These are phyloP conservation scores for Epiblema foenella DNA, from an alignment of 2,888 invertebrate genomes.

Conservation along the genomic window DNA sequence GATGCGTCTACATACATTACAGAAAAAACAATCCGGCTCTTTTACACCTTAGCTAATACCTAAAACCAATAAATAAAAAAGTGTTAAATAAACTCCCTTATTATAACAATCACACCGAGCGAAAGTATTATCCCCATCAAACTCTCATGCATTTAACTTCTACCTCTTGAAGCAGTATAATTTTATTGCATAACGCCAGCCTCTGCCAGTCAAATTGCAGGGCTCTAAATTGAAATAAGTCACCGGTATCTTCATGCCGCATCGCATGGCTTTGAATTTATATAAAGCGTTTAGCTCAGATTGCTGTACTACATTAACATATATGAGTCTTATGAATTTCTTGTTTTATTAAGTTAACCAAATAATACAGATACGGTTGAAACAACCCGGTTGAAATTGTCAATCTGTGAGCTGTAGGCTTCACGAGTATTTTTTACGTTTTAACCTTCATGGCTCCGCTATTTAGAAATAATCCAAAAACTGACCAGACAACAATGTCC, in stretches of 20 bases:
- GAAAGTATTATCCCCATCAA: slow-evolving; percentile 29
- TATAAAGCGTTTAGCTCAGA: slow-evolving; percentile 13
- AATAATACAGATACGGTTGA: not conserved
- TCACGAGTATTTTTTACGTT: no score
- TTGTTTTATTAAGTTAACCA: not conserved
- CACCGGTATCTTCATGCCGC: slow-evolving; percentile 5
- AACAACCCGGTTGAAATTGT: no score
- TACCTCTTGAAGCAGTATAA: slow-evolving; percentile 30
- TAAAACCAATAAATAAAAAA: not conserved
- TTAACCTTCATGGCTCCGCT: no score
- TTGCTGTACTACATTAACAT: slow-evolving; percentile 24
- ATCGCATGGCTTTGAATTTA: slow-evolving; percentile 23
- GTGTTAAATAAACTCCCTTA: slow-evolving; percentile 1
- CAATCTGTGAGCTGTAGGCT: no score
- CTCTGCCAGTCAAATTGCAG: slow-evolving; percentile 41
- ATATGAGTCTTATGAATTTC: slow-evolving; percentile 1
- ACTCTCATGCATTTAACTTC: slow-evolving; percentile 41
- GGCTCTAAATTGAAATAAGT: slow-evolving; percentile 36
- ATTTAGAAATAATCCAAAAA: no score
- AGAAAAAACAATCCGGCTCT: no score
- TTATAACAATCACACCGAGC: not conserved
- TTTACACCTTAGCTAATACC: not conserved
- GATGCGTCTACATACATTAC: no score
- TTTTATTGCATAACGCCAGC: slow-evolving; percentile 36
- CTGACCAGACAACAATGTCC: no score